Evolutionary conservation across 2,113 vertebrate genomes (phyloP).

Genomic region (Casuarius casuarius): DNA sequence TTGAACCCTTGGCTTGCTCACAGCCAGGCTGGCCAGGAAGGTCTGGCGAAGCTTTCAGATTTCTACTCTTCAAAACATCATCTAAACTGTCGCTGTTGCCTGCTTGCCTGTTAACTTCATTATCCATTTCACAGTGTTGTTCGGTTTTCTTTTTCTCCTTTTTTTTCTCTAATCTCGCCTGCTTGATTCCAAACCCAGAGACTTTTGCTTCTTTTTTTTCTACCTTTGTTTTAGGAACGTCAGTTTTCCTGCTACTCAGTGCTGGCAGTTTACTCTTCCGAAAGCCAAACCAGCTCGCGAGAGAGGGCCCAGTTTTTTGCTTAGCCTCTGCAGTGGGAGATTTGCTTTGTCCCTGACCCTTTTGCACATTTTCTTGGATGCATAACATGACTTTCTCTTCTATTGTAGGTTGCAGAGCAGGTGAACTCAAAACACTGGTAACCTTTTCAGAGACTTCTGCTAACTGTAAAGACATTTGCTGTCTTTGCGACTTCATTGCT

Average conservation of each 20-base stretch:
- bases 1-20: conserved; percentile 50
- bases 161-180: conserved; percentile 84
- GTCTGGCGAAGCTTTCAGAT: conserved; percentile 31
- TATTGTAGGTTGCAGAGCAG: conserved; percentile 80
- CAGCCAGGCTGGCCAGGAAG: conserved; percentile 8
- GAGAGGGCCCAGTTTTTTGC: conserved; percentile 83
- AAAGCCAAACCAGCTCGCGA: conserved; percentile 94
- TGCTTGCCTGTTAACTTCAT: conserved; percentile 65
- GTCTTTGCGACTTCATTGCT: conserved; percentile 62
- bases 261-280: conserved; percentile 89
- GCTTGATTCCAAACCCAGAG: conserved; percentile 84
- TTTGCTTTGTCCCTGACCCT: conserved; percentile 86
- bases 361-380: conserved; percentile 91
- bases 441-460: conserved; percentile 70
- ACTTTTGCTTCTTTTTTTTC: conserved; percentile 89
- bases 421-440: conserved; percentile 55
- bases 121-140: conserved; percentile 74
- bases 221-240: conserved; percentile 82
- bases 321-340: conserved; percentile 78
- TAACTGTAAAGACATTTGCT: conserved; percentile 66
- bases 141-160: conserved; percentile 88
- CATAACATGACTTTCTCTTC: conserved; percentile 96
- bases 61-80: conserved; percentile 35
- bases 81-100: conserved; percentile 68
- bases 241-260: conserved; percentile 82